Conservation (phyloP, 2,113 vertebrate species). For the Salvelinus alpinus region DNA sequence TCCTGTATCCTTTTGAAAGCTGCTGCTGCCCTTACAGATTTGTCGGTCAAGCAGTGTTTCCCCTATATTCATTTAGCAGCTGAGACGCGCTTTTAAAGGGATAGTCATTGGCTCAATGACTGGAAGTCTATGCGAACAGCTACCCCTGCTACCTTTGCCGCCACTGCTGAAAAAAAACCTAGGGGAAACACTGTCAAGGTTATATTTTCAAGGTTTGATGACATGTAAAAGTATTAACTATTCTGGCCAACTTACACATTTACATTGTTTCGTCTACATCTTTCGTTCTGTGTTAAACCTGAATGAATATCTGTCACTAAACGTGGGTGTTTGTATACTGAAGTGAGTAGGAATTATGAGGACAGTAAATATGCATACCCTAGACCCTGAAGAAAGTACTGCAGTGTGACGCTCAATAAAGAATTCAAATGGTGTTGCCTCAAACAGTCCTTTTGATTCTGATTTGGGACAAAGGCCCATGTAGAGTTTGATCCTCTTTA, state of each 20-base stretch:
- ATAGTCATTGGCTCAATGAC: too few species aligned
- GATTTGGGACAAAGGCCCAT: constrained; percentile 17
- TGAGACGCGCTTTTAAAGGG: too few species aligned
- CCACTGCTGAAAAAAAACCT: too few species aligned
- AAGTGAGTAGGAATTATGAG: background rate
- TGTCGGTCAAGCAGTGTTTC: background rate
- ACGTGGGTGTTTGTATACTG: background rate
- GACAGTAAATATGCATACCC: background rate
- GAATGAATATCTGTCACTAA: background rate
- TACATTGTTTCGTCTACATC: background rate
- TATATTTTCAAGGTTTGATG: background rate
- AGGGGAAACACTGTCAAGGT: background rate
- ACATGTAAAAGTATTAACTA: background rate
- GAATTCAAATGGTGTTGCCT: background rate
- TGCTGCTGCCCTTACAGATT: background rate
- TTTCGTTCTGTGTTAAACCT: background rate
- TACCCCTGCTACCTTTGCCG: too few species aligned
- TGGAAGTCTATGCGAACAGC: too few species aligned
- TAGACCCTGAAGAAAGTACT: background rate
- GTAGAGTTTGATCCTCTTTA: constrained; percentile 13
- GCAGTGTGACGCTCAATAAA: background rate
- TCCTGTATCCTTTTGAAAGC: background rate
- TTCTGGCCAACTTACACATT: background rate
- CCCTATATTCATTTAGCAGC: too few species aligned
- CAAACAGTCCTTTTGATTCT: background rate